Base-by-base conservation (phyloP, 2,113 vertebrate genomes). In the Pteronura brasiliensis region DNA sequence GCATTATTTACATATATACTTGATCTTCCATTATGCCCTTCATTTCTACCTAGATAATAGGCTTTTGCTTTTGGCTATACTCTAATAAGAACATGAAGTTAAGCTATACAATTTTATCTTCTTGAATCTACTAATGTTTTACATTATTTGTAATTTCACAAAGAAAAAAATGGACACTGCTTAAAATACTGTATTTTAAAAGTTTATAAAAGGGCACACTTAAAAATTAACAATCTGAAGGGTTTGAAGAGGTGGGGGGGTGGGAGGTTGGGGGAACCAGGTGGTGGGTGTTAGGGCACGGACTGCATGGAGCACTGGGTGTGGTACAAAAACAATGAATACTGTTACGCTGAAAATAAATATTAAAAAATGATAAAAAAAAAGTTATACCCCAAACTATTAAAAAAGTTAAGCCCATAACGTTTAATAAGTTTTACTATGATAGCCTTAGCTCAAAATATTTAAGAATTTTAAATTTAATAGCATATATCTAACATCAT, bases 181-280 rank as follows among this genome's bases (percentile, higher is more conserved):
- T 93, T 93, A 91, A 95, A 94, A 94, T 79, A 85, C 1, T 31
- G 55, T 34, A 76, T 83, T 69, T 79, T 49, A 8, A 83, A 81
- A 90, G 59, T 95, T 90, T 82, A 96, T 65, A 80, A 95, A 95
- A 93, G n/a, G 67, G 31, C 36, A 80, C 20, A 76, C 29, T 94
- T 97, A 93, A 94, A 90, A 90, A 76, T 94, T 96, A 79, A 91
- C n/a, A n/a, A n/a, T n/a, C n/a, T n/a, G n/a, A n/a, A n/a, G n/a
- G n/a, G n/a, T n/a, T n/a, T n/a, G n/a, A n/a, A n/a, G n/a, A n/a
- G n/a, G n/a, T n/a, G n/a, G n/a, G n/a, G n/a, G n/a, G n/a, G n/a
- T n/a, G n/a, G n/a, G n/a, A n/a, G n/a, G n/a, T n/a, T n/a, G n/a
- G n/a, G n/a, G n/a, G n/a, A n/a, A n/a, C n/a, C n/a, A n/a, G n/a